Conservation (phyloP, 2,113 vertebrate species). For the Gorilla gorilla region DNA sequence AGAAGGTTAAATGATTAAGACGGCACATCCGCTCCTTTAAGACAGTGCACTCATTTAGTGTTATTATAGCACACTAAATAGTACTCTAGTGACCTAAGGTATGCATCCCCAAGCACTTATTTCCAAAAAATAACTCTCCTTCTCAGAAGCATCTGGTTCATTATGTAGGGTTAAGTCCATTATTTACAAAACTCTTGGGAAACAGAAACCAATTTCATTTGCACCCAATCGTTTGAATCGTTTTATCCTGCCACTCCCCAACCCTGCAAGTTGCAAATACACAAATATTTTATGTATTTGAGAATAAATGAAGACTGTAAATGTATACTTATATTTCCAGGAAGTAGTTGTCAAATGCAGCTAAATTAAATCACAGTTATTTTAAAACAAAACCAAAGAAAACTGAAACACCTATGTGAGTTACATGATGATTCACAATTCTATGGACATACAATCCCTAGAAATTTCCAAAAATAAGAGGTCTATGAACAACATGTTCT, state of each 20-base stretch:
- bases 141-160: neutral
- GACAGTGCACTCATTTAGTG: neutral
- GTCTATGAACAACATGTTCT: neutral
- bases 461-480: neutral
- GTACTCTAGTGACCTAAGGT: neutral
- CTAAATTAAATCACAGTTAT: neutral
- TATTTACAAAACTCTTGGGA: conserved; percentile 11
- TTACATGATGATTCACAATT: neutral
- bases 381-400: neutral
- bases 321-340: neutral
- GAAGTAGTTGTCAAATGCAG: neutral
- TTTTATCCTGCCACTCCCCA: neutral
- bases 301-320: neutral
- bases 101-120: neutral
- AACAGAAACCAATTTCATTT: neutral
- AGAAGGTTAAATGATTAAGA: neutral
- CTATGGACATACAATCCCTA: neutral
- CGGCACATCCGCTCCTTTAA: neutral
- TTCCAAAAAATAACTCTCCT: neutral
- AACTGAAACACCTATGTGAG: neutral
- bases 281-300: neutral
- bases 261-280: neutral
- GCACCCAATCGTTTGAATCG: neutral
- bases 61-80: neutral
- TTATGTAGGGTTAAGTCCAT: neutral